Base-by-base conservation (phyloP, 2,888 invertebrate species). In the Exephanes ischioxanthus region DNA sequence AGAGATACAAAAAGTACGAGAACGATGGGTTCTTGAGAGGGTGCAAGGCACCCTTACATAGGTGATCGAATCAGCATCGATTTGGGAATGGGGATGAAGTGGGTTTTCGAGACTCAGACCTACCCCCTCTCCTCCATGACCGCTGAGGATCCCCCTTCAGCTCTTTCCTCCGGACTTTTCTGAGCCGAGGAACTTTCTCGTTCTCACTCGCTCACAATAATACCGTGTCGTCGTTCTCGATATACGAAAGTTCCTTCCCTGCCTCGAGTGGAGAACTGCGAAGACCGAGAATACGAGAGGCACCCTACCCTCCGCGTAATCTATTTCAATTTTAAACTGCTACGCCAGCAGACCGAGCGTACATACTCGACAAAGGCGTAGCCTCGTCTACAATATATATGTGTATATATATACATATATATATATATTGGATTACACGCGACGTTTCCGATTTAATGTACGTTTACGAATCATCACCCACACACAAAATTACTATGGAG, bases 41-140 rank as follows among this genome's bases (percentile, higher is more conserved):
- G 70, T 51, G 75, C 41, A 79, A 82, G 53, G 26, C 70, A 75
- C 55, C 48, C 85, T 82, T n/a, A 55, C 67, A 77, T 58, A 87
- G 85, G 73, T 88, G 83, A 89, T 89, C 86, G 86, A 88, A 88
- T 89, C 88, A 87, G 87, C 87, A 88, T 89, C 89, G 89, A 85
- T 89, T 89, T 87, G 79, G 83, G 78, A 67, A 84, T 53, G 83
- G 61, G 77, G 37, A 73, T 68, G 72, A 73, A 37, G 61, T 45
- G 58, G 30, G 6, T 63, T 58, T 7, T 61, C 51, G 33, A 70
- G 77, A 30, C 66, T 58, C 80, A 77, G 51, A 61, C 72, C 66
- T 76, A 19, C 22, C 33, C 83, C 55, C 33, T 80, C 53, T 63
- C 61, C 72, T 77, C 26, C 37, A 58, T 45, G 19, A 19, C 37